These are phyloP conservation scores for Spinus pinus DNA, from an alignment of 2,797 vertebrate species.

Conservation along the genomic window DNA sequence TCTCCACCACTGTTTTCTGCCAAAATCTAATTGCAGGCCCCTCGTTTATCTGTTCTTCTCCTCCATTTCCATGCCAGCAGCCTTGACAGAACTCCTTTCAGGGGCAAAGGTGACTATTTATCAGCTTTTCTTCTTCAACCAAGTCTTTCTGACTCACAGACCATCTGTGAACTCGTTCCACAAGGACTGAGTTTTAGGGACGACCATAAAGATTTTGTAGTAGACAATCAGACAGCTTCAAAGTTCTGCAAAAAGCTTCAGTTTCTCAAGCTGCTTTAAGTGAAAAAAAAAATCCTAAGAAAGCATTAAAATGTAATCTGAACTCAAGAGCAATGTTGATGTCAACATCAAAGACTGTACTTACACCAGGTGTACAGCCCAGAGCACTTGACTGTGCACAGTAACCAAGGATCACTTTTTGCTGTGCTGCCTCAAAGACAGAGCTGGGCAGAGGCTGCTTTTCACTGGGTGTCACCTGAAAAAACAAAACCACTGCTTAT, in stretches of 20 bases:
- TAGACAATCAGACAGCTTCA: not conserved
- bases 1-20: not conserved
- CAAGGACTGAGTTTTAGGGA: not conserved
- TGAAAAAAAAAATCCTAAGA: not conserved
- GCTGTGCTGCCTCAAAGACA: not conserved
- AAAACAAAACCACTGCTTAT: not conserved
- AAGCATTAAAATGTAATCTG: not conserved
- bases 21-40: not conserved
- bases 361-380: not conserved
- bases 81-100: not conserved
- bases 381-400: not conserved
- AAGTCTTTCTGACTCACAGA: not conserved
- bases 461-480: not conserved
- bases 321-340: not conserved
- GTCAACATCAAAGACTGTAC: not conserved
- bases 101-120: not conserved
- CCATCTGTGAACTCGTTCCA: not conserved
- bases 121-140: not conserved
- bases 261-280: not conserved
- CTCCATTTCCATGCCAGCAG: not conserved
- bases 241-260: not conserved
- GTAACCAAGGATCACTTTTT: not conserved
- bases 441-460: not conserved
- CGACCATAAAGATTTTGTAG: not conserved
- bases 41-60: not conserved